These are phyloP conservation scores for Plectropomus leopardus DNA, from an alignment of 2,113 vertebrate species.

Conservation along the genomic window DNA sequence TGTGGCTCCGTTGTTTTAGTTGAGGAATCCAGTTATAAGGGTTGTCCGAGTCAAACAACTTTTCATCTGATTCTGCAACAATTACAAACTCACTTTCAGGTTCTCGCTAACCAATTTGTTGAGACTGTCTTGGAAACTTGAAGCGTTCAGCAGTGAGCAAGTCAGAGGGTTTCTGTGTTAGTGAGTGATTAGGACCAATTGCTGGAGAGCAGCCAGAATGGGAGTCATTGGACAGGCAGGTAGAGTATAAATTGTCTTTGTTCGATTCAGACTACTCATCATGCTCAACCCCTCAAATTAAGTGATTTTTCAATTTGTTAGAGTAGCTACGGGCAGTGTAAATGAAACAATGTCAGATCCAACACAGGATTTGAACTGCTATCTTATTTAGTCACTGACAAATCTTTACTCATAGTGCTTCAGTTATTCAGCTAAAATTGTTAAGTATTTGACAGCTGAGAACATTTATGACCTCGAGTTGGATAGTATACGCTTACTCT, in stretches of 20 bases:
- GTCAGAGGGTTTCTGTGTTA: slow-evolving; percentile 41
- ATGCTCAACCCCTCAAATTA: slow-evolving; percentile 27
- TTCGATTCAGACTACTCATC: slow-evolving; percentile 46
- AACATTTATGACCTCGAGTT: not conserved
- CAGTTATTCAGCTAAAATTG: not conserved
- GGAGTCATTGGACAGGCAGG: slow-evolving; percentile 45
- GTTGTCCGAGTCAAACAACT: slow-evolving; percentile 6
- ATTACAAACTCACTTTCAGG: slow-evolving; percentile 18
- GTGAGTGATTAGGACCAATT: slow-evolving; percentile 56
- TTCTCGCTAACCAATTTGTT: slow-evolving; percentile 33
- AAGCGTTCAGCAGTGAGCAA: slow-evolving; percentile 10
- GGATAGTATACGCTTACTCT: not conserved
- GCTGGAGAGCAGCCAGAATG: slow-evolving; percentile 47
- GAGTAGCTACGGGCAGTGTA: slow-evolving; percentile 18
- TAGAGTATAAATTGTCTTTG: slow-evolving; percentile 53
- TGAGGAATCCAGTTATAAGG: slow-evolving; percentile 11
- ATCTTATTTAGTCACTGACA: slow-evolving; percentile 28
- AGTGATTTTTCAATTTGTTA: slow-evolving; percentile 55
- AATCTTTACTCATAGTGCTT: slow-evolving; percentile 23
- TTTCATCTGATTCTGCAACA: slow-evolving; percentile 47
- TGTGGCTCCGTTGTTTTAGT: slow-evolving; percentile 10
- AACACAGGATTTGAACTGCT: slow-evolving; percentile 40
- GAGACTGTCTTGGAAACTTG: slow-evolving; percentile 40
- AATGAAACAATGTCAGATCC: slow-evolving; percentile 55
- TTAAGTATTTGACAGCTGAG: not conserved